These are phyloP conservation scores for Gila orcuttii DNA, from an alignment of 2,113 vertebrate species.

Conservation along the genomic window DNA sequence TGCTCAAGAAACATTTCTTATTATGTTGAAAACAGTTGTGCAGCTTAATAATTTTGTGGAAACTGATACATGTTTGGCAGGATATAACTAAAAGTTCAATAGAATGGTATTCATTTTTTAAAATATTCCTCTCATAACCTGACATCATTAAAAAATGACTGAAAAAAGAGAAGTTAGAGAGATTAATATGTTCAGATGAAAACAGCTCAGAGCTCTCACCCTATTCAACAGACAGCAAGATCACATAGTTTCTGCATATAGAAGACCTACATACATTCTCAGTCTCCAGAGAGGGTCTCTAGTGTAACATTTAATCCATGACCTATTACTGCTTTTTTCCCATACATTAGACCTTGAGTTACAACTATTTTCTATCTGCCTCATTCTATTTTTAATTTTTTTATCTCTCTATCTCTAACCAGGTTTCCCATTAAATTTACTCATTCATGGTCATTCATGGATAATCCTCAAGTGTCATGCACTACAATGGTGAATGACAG, in stretches of 20 bases:
- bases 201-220: neutral
- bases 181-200: constrained; percentile 6
- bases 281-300: constrained; percentile 27
- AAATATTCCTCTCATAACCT: neutral
- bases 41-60: neutral
- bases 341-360: neutral
- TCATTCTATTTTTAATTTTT: neutral
- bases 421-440: constrained; percentile 54
- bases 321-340: constrained; percentile 13
- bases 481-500: neutral
- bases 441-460: constrained; percentile 67
- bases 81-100: neutral
- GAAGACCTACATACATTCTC: constrained; percentile 34
- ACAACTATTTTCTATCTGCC: neutral
- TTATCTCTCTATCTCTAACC: constrained; percentile 65
- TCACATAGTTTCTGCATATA: constrained; percentile 23
- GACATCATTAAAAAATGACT: neutral
- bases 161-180: neutral
- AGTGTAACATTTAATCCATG: constrained; percentile 6
- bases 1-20: neutral
- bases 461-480: constrained; percentile 32
- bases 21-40: neutral
- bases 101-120: neutral
- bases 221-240: neutral
- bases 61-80: neutral